Evolutionary conservation across 2,797 vertebrate genomes (phyloP).

Genomic region (Pseudotriccus pelzelni): DNA sequence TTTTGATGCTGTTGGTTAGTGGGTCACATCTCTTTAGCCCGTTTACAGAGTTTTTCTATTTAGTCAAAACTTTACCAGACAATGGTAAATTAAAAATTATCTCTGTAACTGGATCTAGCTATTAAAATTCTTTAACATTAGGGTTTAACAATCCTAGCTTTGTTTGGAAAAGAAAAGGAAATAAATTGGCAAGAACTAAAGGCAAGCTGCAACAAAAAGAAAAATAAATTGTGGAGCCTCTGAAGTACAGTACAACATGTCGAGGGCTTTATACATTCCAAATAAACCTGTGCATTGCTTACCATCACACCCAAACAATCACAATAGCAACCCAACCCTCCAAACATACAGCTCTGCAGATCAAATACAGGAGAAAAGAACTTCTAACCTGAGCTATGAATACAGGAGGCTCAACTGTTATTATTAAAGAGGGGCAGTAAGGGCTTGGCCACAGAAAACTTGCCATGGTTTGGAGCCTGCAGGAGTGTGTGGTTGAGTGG

Average conservation of each 20-base stretch:
- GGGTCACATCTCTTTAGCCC: background rate
- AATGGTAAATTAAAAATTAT: background rate
- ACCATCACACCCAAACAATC: background rate
- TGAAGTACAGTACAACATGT: constrained; percentile 4
- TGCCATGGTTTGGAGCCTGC: background rate
- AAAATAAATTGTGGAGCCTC: background rate
- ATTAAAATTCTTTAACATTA: constrained; percentile 2
- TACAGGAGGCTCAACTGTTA: background rate
- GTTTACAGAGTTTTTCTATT: background rate
- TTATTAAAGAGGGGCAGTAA: background rate
- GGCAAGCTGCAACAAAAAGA: background rate
- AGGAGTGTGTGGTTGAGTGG: background rate
- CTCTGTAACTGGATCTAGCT: background rate
- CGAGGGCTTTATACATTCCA: constrained; percentile 21
- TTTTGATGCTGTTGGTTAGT: background rate
- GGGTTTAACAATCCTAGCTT: constrained; percentile 11
- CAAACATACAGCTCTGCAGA: background rate
- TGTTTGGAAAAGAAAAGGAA: constrained; percentile 36
- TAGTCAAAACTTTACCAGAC: background rate
- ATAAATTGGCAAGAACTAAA: constrained; percentile 20
- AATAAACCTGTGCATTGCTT: constrained; percentile 2
- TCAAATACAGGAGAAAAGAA: background rate
- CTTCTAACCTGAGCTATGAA: background rate
- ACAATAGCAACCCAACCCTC: background rate
- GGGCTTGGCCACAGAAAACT: background rate